Base-by-base conservation (phyloP, 2,888 invertebrate genomes). In the Smittia aterrima region DNA sequence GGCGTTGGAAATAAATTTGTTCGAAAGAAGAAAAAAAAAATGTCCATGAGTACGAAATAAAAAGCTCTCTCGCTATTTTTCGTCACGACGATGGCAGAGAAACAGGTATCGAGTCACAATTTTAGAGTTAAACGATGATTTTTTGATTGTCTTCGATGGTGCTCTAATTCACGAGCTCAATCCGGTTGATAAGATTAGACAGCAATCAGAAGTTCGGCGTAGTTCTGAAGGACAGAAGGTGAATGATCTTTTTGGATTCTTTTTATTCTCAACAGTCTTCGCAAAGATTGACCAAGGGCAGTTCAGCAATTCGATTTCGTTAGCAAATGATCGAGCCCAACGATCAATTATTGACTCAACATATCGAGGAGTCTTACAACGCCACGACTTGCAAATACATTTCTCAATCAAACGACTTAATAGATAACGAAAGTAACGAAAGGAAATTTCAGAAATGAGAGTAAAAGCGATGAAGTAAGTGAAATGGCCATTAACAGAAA, bases 371-470 rank as follows among this genome's bases (percentile, higher is more conserved):
- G 32, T 32, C 32, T 6, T 9, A 32, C 32, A 6, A 6, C 32
- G 32, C 32, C 32, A 32, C 32, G 9, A 32, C 32, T 32, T 32
- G 32, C 32, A 32, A 6, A 3, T 9, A 32, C 32, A 32, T 32
- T n/a, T n/a, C n/a, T n/a, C 32, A 32, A 32, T 3, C 32, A 32
- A 25, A 27, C 6, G 22, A 13, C n/a, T 64, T 27, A 38, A 58
- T 32, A 53, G 71, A 71, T 71, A 71, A 71, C 71, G 71, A 71
- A 71, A 71, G 71, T 71, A 58, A 58, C 18, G 53, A 71, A 71
- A 54, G 53, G 54, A 54, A 47, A 47, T 70, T 18, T 18, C 20
- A 38, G 38, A 58, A 71, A 58, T 58, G 71, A 71, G 71, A 71
- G 71, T 54, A 71, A 58, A 24, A 58, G 53, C 27, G 58, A 58